Evolutionary conservation across 92 coral and sea anemone genomes (phyloP).

Genomic region (Phymanthus crucifer): DNA sequence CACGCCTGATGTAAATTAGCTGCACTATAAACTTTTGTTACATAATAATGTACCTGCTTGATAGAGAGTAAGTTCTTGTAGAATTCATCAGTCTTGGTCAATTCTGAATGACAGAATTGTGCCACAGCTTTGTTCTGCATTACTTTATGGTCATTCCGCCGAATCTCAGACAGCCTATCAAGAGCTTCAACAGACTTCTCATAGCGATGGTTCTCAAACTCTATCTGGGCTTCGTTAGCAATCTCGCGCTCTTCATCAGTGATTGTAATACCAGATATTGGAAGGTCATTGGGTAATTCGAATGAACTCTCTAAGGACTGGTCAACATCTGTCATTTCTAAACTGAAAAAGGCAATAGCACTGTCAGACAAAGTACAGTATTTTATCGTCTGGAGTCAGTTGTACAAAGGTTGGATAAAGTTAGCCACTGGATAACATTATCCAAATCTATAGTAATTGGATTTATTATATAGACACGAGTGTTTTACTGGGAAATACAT

Average conservation of each 20-base stretch:
- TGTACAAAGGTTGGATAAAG: too few relatives aligned
- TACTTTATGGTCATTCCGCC: slow-evolving; percentile 75
- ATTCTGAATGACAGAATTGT: slow-evolving; percentile 70
- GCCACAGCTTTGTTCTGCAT: slow-evolving; percentile 81
- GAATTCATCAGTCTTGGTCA: slow-evolving; percentile 78
- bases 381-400: too few relatives aligned
- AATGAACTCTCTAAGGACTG: slow-evolving; percentile 8
- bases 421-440: too few relatives aligned
- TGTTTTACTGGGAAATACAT: too few relatives aligned
- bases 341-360: not conserved
- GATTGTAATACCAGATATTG: slow-evolving; percentile 30
- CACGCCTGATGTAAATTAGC: too few relatives aligned
- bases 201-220: slow-evolving; percentile 75
- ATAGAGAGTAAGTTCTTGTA: slow-evolving; percentile 55
- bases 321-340: slow-evolving; percentile 14
- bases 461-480: too few relatives aligned
- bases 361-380: too few relatives aligned
- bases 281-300: slow-evolving; percentile 15
- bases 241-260: slow-evolving; percentile 85
- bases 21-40: too few relatives aligned
- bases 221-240: slow-evolving; percentile 78
- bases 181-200: slow-evolving; percentile 63
- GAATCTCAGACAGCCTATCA: slow-evolving; percentile 66
- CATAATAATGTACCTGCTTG: too few relatives aligned
- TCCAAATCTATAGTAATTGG: too few relatives aligned